phyloP scores from a whole-genome alignment of 2,888 invertebrate species.

The Limenitis arthemis region DNA sequence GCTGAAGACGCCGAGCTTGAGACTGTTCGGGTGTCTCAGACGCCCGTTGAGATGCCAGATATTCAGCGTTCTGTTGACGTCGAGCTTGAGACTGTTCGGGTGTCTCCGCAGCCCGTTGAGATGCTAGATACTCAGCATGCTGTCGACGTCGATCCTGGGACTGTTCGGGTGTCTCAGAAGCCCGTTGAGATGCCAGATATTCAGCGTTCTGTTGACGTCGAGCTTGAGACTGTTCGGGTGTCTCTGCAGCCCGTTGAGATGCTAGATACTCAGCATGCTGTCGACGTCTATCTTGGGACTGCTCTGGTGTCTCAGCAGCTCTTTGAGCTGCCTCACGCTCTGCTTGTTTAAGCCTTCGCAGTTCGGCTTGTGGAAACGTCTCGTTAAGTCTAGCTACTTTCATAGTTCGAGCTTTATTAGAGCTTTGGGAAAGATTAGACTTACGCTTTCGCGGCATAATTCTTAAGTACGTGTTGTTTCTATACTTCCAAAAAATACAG shows the following conservation, averaged over 20 bases:
- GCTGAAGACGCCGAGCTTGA: constrained; percentile 20
- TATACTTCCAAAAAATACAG: constrained; percentile 20
- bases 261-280: constrained; percentile 26
- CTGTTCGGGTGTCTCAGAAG: constrained; percentile 23
- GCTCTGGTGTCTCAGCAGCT: constrained; percentile 23
- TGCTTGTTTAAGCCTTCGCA: constrained; percentile 18
- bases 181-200: constrained; percentile 25
- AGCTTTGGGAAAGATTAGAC: constrained; percentile 21
- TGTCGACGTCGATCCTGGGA: constrained; percentile 20
- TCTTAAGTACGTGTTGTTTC: constrained; percentile 15
- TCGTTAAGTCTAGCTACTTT: constrained; percentile 16
- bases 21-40: constrained; percentile 23
- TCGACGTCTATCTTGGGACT: constrained; percentile 24
- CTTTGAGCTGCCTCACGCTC: too few species aligned
- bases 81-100: constrained; percentile 21
- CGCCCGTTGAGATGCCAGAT: constrained; percentile 25
- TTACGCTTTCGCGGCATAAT: constrained; percentile 21
- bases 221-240: constrained; percentile 21
- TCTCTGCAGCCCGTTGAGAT: constrained; percentile 24
- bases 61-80: constrained; percentile 24
- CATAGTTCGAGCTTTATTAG: constrained; percentile 22
- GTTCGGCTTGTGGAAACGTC: constrained; percentile 16
- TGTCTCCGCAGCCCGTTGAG: constrained; percentile 24
- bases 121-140: constrained; percentile 26
- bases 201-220: constrained; percentile 24